Conservation (phyloP, 1,140 invertebrate genomes). For the Temnothorax longispinosus region DNA sequence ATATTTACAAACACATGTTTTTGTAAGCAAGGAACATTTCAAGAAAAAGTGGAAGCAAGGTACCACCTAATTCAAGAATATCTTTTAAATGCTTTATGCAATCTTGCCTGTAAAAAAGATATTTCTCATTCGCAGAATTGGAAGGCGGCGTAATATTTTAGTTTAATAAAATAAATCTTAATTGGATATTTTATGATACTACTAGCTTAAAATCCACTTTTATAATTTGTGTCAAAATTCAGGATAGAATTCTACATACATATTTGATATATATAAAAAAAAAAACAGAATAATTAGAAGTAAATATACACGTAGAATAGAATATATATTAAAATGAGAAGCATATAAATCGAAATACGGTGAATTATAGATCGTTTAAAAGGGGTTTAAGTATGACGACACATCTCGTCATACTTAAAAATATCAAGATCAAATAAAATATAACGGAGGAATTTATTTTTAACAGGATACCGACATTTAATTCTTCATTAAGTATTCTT, state of each 20-base stretch:
- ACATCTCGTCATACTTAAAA: neutral
- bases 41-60: neutral
- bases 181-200: neutral
- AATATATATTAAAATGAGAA: neutral
- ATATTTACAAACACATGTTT: neutral
- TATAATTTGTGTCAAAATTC: neutral
- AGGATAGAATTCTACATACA: neutral
- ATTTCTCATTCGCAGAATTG: neutral
- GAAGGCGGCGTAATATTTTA: neutral
- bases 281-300: neutral
- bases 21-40: neutral
- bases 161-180: neutral
- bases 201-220: neutral
- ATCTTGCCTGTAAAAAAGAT: neutral
- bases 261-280: neutral
- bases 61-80: neutral
- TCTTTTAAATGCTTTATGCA: neutral
- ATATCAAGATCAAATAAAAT: neutral
- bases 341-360: neutral
- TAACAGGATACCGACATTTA: conserved; percentile 5
- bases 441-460: conserved; percentile 29
- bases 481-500: conserved; percentile 44
- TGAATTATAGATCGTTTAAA: neutral
- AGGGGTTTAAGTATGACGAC: neutral
- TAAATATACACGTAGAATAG: no score